Evolutionary conservation across 2,888 invertebrate genomes (phyloP).

Genomic region (Antheraea assamensis): DNA sequence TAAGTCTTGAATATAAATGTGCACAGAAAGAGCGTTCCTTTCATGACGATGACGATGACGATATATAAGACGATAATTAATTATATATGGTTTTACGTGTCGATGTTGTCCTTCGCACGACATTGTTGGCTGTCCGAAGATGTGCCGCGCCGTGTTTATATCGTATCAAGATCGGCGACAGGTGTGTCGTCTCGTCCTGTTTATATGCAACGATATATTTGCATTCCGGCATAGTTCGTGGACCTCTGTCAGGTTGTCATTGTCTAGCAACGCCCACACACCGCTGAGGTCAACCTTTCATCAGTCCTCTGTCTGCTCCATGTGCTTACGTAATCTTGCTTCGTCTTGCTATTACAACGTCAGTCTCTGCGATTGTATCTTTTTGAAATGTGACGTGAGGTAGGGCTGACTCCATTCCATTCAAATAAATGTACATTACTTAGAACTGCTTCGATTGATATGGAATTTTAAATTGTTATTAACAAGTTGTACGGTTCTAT

Average conservation of each 20-base stretch:
- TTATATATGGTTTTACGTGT: constrained; percentile 24
- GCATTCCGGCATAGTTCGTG: constrained; percentile 77
- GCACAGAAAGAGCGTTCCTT: background rate
- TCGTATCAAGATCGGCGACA: constrained; percentile 62
- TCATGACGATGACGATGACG: too few relatives aligned
- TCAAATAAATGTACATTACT: constrained; percentile 15
- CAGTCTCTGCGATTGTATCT: constrained; percentile 47
- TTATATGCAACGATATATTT: constrained; percentile 77
- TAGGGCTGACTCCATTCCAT: constrained; percentile 23
- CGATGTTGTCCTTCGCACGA: constrained; percentile 18
- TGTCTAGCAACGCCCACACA: constrained; percentile 63
- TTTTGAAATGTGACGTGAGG: constrained; percentile 34
- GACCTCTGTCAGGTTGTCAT: constrained; percentile 69
- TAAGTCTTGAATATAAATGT: background rate
- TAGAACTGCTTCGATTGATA: background rate
- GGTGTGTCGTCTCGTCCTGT: constrained; percentile 77
- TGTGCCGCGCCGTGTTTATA: constrained; percentile 68
- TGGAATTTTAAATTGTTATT: constrained; percentile 13
- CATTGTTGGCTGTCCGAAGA: constrained; percentile 57
- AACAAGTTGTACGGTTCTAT: constrained; percentile 9
- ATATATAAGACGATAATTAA: background rate
- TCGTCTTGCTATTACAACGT: constrained; percentile 48
- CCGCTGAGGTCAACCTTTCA: constrained; percentile 61
- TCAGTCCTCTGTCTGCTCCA: constrained; percentile 48
- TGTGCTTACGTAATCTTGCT: constrained; percentile 48